Conservation (phyloP, 2,113 vertebrate species). For the Ammodytes marinus region DNA sequence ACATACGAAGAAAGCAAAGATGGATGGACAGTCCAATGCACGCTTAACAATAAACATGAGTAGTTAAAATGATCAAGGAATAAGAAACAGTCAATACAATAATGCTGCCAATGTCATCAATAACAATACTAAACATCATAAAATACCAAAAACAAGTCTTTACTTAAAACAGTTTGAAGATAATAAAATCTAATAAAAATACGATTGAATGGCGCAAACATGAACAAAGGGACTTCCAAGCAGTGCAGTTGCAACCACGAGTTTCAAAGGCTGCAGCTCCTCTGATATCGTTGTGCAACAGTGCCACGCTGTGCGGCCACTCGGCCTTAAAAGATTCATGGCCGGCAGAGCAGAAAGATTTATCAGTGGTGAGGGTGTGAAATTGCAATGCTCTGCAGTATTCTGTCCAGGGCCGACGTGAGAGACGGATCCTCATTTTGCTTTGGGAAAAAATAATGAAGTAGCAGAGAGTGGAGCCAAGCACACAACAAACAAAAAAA, state of each 20-base stretch:
- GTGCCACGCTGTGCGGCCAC: conserved; percentile 55
- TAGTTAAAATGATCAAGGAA: too few relatives aligned
- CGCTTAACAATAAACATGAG: too few relatives aligned
- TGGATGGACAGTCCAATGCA: too few relatives aligned
- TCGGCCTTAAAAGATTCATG: conserved; percentile 62
- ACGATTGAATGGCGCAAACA: not conserved
- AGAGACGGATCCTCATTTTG: conserved; percentile 48
- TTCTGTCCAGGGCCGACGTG: conserved; percentile 42
- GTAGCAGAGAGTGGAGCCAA: conserved; percentile 31
- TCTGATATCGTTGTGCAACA: conserved; percentile 47
- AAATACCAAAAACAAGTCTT: too few relatives aligned
- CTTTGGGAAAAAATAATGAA: conserved; percentile 59
- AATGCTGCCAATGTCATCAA: too few relatives aligned
- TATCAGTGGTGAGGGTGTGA: conserved; percentile 67
- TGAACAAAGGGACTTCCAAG: not conserved
- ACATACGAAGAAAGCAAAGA: too few relatives aligned
- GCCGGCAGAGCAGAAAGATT: conserved; percentile 63
- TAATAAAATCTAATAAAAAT: too few relatives aligned
- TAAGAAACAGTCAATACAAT: too few relatives aligned
- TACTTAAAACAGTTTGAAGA: too few relatives aligned
- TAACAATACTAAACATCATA: too few relatives aligned
- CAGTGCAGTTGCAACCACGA: conserved; percentile 18
- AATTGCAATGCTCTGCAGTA: conserved; percentile 75
- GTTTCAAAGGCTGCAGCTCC: conserved; percentile 49
- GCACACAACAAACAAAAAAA: conserved; percentile 11